A percentile compares a stretch with the other conserved stretches of the same genome.
Evolutionary conservation across 2,888 invertebrate genomes (phyloP).

Genomic region (Abscondita cerata): DNA sequence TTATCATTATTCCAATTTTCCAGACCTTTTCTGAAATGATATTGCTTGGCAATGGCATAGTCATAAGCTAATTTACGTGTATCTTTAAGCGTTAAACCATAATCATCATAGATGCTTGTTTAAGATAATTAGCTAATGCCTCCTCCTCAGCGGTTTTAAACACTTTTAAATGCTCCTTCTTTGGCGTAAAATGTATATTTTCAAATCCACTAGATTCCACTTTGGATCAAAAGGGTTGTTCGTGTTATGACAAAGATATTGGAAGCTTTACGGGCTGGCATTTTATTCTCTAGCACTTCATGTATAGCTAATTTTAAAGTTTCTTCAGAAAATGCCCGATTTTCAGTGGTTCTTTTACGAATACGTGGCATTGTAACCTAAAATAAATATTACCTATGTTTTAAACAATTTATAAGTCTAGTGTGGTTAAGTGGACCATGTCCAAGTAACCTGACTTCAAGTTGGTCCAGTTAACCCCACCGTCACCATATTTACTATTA

Average conservation of each 20-base stretch:
- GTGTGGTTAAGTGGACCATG: neutral
- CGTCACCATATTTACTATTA: neutral
- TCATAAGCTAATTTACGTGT: neutral
- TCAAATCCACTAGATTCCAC: neutral
- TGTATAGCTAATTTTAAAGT: neutral
- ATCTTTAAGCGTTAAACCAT: neutral
- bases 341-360: neutral
- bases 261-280: neutral
- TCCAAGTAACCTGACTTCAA: no score
- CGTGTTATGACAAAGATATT: no score
- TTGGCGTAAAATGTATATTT: neutral
- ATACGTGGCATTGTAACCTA: neutral
- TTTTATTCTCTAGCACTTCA: neutral
- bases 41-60: neutral
- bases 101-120: neutral
- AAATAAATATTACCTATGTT: neutral
- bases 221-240: no score
- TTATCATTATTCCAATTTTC: slow-evolving; percentile 24
- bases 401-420: no score
- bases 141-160: neutral
- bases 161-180: no score
- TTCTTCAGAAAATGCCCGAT: neutral
- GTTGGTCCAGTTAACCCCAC: neutral
- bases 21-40: neutral
- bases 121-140: neutral